Evolutionary conservation across 2,888 invertebrate species (phyloP).

Genomic region (Epinotia bilunana): DNA sequence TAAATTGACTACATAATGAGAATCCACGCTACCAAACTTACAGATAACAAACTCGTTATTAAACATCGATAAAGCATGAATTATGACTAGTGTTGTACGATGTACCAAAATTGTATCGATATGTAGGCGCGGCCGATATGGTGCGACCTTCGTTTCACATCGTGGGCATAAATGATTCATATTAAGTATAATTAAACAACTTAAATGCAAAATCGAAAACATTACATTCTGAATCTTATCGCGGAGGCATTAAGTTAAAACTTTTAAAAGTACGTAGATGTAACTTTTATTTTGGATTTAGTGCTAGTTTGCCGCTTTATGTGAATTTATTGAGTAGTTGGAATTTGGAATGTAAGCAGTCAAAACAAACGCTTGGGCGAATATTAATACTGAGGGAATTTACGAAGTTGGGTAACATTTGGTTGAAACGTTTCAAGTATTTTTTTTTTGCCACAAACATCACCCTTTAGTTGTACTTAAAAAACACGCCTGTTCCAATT

Average conservation of each 20-base stretch:
- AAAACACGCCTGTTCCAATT: too few species aligned
- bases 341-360: not conserved
- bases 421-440: not conserved
- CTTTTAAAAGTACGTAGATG: not conserved
- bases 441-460: too few species aligned
- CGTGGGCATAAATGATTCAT: slow-evolving; percentile 34
- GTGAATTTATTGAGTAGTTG: slow-evolving; percentile 4
- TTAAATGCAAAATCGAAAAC: slow-evolving; percentile 3
- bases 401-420: not conserved
- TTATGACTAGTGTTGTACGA: slow-evolving; percentile 27
- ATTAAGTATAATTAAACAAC: not conserved
- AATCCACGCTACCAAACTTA: slow-evolving; percentile 6
- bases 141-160: slow-evolving; percentile 23
- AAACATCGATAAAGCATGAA: slow-evolving; percentile 24
- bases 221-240: slow-evolving; percentile 10
- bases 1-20: not conserved
- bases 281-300: slow-evolving; percentile 13
- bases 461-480: too few species aligned
- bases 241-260: not conserved
- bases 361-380: not conserved
- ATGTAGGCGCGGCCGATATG: slow-evolving; percentile 39
- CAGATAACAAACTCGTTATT: slow-evolving; percentile 6
- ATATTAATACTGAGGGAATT: not conserved
- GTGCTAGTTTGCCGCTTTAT: not conserved
- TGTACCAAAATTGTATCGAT: slow-evolving; percentile 32